phyloP scores from a whole-genome alignment of 2,797 vertebrate species.

The Cottoperca gobio region DNA sequence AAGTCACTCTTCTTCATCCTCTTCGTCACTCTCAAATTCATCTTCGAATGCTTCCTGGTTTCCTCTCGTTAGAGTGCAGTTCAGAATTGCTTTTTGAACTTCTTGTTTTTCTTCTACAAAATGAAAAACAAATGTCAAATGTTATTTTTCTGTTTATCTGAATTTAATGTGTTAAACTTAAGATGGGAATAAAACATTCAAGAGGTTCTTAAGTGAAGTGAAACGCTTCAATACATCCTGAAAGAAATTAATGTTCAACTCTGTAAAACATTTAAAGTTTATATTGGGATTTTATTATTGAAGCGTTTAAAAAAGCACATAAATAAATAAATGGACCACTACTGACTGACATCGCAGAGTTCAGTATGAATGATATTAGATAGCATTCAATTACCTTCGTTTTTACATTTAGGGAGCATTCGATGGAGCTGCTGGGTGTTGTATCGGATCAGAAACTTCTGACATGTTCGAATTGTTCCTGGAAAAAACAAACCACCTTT shows the following conservation, averaged over 20 bases:
- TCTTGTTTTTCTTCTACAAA: conserved; percentile 87
- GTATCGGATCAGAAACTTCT: conserved; percentile 95
- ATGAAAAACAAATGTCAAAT: conserved; percentile 21
- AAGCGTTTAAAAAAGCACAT: background rate
- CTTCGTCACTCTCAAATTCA: conserved; percentile 52
- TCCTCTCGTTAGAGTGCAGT: conserved; percentile 75
- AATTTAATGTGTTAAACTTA: no score
- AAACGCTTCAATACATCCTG: background rate
- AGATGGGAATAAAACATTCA: background rate
- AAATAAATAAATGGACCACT: background rate
- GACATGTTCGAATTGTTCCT: conserved; percentile 97
- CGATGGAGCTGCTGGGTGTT: conserved; percentile 89
- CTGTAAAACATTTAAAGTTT: background rate
- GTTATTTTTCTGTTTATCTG: no score
- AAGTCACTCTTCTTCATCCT: conserved; percentile 69
- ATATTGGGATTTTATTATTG: background rate
- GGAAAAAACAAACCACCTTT: background rate
- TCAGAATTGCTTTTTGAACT: conserved; percentile 85
- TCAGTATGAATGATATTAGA: background rate
- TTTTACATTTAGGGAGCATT: conserved; percentile 88
- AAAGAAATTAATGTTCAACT: background rate
- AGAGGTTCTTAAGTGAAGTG: background rate
- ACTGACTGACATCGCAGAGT: background rate
- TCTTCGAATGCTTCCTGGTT: conserved; percentile 60
- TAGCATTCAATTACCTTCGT: conserved; percentile 82